Evolutionary conservation across 2,797 vertebrate species (phyloP).

Genomic region (Rhynchonycteris naso): DNA sequence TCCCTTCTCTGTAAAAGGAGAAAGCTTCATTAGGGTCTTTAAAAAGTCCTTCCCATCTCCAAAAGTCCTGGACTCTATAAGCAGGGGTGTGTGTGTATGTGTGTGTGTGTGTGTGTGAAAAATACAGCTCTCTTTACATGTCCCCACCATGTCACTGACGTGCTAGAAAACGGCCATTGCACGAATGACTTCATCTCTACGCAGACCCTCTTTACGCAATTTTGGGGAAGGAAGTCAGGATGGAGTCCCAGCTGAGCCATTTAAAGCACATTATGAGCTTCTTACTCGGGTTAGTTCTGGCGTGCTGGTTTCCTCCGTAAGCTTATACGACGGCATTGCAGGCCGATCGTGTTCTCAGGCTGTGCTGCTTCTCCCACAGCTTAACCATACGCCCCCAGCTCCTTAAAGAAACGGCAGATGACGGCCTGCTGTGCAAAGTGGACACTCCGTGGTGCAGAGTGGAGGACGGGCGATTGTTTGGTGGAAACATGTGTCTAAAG

Average conservation of each 20-base stretch:
- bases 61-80: slow-evolving; percentile 1
- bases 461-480: slow-evolving; percentile 34
- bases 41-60: slow-evolving; percentile 5
- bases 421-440: slow-evolving; percentile 67
- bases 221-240: background rate
- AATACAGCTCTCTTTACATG: background rate
- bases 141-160: background rate
- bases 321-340: background rate
- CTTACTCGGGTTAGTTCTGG: background rate
- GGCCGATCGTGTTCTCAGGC: background rate
- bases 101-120: too few relatives aligned
- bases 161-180: background rate
- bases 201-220: slow-evolving; percentile 58
- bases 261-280: background rate
- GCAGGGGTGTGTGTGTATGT: too few relatives aligned
- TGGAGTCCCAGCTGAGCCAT: slow-evolving; percentile 41
- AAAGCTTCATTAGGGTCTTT: background rate
- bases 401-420: slow-evolving; percentile 35
- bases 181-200: slow-evolving; percentile 53
- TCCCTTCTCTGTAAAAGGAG: background rate
- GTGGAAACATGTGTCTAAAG: slow-evolving; percentile 44
- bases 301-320: background rate
- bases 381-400: background rate
- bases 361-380: slow-evolving; percentile 17
- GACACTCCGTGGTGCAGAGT: slow-evolving; percentile 43